phyloP scores from a whole-genome alignment of 2,888 invertebrate species.

The Drosophila lacicola region DNA sequence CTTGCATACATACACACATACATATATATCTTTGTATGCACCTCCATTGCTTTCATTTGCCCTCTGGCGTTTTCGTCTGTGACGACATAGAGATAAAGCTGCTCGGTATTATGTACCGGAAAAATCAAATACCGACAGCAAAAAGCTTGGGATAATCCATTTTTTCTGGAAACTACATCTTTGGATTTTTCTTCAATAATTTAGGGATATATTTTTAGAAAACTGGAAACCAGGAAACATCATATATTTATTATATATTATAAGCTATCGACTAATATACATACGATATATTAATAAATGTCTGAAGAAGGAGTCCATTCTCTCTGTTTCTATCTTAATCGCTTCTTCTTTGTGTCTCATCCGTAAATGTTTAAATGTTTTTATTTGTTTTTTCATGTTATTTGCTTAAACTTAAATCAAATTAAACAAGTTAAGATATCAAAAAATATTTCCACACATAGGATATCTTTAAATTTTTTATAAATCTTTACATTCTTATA shows the following conservation, averaged over 20 bases:
- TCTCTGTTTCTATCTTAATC: not conserved
- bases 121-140: not conserved
- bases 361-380: not conserved
- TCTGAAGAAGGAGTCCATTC: too few species aligned
- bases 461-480: not conserved
- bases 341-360: not conserved
- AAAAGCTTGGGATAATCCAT: not conserved
- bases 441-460: too few species aligned
- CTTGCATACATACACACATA: not conserved
- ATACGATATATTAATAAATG: too few species aligned
- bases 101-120: not conserved
- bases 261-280: too few species aligned
- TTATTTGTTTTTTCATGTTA: not conserved
- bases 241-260: too few species aligned
- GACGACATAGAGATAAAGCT: slow-evolving; percentile 4
- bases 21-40: not conserved
- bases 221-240: too few species aligned
- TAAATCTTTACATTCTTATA: not conserved
- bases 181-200: too few species aligned
- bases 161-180: not conserved
- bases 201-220: too few species aligned
- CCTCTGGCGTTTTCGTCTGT: not conserved
- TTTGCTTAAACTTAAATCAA: not conserved
- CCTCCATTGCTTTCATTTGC: slow-evolving; percentile 5
- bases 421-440: not conserved